Base-by-base conservation (phyloP, 1,140 invertebrate genomes). In the Sinella curviseta region DNA sequence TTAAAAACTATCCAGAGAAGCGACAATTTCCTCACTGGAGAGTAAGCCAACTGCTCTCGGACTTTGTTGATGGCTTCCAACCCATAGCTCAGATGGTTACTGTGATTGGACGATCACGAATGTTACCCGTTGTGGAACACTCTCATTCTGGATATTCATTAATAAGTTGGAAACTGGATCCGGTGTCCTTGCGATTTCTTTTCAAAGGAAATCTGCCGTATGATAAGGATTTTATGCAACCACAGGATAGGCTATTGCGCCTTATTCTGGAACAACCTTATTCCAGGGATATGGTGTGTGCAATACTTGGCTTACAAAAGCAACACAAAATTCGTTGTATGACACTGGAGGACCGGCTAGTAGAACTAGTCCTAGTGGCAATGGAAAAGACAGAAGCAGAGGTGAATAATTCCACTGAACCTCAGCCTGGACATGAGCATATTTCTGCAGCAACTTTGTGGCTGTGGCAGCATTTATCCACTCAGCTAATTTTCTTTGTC, bases 401-500 rank as follows among this genome's bases (percentile, higher is more conserved):
- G 85, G 82, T 82, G 83, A 79, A 79, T 76, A 39, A 73, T n/a
- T 74, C 78, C 0, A 89, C 89, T 77, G 90, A 90, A 30, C 78
- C 78, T n/a, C 82, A 81, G 30, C 54, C 79, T 12, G 80, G 79
- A 26, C 78, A 82, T 74, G 91, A 92, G 78, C 91, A 92, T 80
- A 91, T 91, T 84, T 89, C 90, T 33, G 90, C 91, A 34, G 83
- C 85, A 31, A 93, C 91, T 84, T 92, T 94, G 85, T 94, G 94
- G 89, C 89, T 95, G 20, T 98, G 96, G 96, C 88, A 97, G 67
- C 95, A 98, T 87, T 88, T 99, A 0, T 97, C 96, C 0, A 96
- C 95, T 20, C 96, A 98, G 86, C 89, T 98, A 0, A 98, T 99
- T 78, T 98, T 97, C 88, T 96, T 98, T 88, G 95, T 98, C 33